Conservation (phyloP, 2,113 vertebrate species). For the Callithrix jacchus region DNA sequence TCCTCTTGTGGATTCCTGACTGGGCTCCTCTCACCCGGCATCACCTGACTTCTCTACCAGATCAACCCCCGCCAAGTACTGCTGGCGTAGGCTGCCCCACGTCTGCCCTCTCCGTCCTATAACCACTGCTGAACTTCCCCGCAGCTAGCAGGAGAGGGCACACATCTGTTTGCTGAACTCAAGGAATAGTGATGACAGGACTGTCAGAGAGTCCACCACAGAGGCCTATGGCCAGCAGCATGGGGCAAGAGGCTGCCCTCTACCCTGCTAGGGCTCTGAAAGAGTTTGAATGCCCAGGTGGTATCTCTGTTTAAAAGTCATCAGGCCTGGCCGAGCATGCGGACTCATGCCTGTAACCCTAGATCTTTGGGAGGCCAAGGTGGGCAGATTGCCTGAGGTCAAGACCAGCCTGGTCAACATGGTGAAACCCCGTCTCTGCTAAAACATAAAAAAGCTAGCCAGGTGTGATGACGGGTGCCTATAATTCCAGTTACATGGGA, state of each 20-base stretch:
- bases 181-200: fast-evolving
- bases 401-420: background rate
- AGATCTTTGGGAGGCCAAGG: background rate
- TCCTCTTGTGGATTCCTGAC: too few species aligned
- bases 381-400: background rate
- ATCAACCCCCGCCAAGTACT: background rate
- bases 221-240: background rate
- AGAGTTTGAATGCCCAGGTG: background rate
- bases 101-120: background rate
- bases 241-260: background rate
- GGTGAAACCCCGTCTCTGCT: background rate
- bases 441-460: background rate
- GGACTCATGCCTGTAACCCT: background rate
- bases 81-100: background rate
- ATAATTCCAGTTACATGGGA: background rate
- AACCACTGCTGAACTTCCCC: background rate
- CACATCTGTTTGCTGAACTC: background rate
- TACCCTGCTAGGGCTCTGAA: background rate
- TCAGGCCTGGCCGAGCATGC: background rate
- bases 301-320: background rate
- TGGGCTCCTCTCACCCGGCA: background rate
- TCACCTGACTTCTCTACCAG: background rate
- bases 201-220: fast-evolving
- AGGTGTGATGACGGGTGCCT: background rate
- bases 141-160: background rate